Conservation (phyloP, 2,797 vertebrate genomes). For the Sternotherus odoratus region DNA sequence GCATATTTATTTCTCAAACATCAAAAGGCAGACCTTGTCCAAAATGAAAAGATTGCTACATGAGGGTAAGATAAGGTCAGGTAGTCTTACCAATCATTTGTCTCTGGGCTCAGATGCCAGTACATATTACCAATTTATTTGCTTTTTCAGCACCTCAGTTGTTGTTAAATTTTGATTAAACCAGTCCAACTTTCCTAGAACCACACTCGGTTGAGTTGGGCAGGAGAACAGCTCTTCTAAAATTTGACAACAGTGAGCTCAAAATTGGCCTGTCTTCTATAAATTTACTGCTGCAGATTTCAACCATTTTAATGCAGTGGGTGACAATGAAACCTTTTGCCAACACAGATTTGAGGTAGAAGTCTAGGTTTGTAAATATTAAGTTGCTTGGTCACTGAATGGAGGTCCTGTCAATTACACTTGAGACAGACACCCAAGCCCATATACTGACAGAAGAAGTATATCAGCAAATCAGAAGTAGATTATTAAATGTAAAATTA, state of each 20-base stretch:
- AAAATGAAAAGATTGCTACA: neutral
- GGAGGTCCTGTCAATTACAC: neutral
- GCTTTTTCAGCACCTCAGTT: neutral
- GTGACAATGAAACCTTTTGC: neutral
- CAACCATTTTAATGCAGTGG: neutral
- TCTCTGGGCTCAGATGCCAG: neutral
- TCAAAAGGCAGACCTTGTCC: neutral
- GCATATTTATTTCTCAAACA: neutral
- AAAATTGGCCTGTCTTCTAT: neutral
- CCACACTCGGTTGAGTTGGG: neutral
- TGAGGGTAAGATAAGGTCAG: neutral
- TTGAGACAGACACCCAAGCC: neutral
- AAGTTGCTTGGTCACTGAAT: slow-evolving; percentile 33
- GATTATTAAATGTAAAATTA: neutral
- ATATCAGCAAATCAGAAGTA: neutral
- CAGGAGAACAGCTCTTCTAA: neutral
- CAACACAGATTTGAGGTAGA: neutral
- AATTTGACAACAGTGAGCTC: rapidly evolving
- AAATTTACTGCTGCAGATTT: neutral
- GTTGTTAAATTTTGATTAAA: neutral
- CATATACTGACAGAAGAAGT: slow-evolving; percentile 23
- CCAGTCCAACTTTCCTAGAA: neutral
- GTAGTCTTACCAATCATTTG: neutral
- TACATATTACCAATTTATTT: neutral
- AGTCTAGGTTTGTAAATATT: neutral